phyloP scores from a whole-genome alignment of 1,140 invertebrate species.

The Heterodera schachtii region DNA sequence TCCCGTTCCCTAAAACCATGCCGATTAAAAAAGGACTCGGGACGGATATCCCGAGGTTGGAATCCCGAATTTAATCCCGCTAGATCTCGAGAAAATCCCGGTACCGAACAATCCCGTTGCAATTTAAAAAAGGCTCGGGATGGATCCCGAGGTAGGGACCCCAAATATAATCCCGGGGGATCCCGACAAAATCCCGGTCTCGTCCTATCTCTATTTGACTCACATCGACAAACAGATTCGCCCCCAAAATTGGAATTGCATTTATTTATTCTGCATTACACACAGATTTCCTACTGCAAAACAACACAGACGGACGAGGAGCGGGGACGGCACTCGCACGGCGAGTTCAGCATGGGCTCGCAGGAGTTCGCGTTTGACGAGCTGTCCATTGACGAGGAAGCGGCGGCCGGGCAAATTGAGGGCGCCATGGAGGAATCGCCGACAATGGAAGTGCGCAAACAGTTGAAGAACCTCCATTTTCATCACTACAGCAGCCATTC shows the following conservation, averaged over 20 bases:
- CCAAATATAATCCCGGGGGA: too few species aligned
- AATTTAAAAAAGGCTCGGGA: too few species aligned
- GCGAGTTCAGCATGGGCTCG: slow-evolving; percentile 48
- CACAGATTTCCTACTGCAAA: slow-evolving; percentile 43
- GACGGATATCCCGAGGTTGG: too few species aligned
- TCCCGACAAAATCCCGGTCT: too few species aligned
- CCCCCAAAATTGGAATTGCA: not conserved
- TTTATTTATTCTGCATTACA: slow-evolving; percentile 3
- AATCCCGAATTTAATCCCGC: too few species aligned
- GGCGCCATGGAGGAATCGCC: slow-evolving; percentile 35
- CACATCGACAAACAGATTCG: too few species aligned
- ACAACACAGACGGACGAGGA: slow-evolving; percentile 45
- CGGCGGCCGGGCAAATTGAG: not conserved
- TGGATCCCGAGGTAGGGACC: too few species aligned
- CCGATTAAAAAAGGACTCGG: too few species aligned
- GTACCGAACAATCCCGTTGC: too few species aligned
- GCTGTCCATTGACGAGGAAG: slow-evolving; percentile 30
- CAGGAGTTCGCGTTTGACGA: slow-evolving; percentile 44
- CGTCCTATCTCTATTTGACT: too few species aligned
- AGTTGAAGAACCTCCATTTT: slow-evolving; percentile 36
- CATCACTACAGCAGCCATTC: slow-evolving; percentile 21
- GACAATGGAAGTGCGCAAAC: slow-evolving; percentile 34
- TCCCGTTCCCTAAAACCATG: too few species aligned
- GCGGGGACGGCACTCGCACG: slow-evolving; percentile 26
- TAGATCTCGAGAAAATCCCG: too few species aligned